Evolutionary conservation across 92 coral and sea anemone species (phyloP).

Genomic region (Epizoanthus scotinus): DNA sequence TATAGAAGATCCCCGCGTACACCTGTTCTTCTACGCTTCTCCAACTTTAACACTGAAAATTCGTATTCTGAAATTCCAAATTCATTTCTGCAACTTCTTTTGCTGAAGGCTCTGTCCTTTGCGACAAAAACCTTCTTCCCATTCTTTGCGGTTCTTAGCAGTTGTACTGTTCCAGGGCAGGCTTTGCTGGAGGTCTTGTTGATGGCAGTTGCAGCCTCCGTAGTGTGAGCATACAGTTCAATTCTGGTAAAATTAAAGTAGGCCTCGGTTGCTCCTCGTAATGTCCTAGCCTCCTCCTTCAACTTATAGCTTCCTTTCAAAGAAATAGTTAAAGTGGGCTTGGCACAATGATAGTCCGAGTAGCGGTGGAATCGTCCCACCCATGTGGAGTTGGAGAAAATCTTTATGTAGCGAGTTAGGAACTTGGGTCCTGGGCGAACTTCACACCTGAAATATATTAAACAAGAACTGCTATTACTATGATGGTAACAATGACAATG

Average conservation of each 20-base stretch:
- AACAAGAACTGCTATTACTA: background rate
- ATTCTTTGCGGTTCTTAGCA: constrained; percentile 40
- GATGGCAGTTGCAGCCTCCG: constrained; percentile 40
- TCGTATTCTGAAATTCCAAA: constrained; percentile 80
- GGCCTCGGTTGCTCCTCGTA: constrained; percentile 62
- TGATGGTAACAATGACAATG: background rate
- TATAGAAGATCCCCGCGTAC: constrained; percentile 54
- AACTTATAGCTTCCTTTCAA: constrained; percentile 62
- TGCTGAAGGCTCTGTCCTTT: constrained; percentile 59
- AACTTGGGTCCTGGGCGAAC: constrained; percentile 89
- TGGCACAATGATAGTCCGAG: constrained; percentile 67
- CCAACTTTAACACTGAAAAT: constrained; percentile 65
- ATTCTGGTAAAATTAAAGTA: constrained; percentile 67
- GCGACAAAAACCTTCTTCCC: constrained; percentile 43
- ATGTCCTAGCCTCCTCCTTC: constrained; percentile 5
- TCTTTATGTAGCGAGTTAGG: constrained; percentile 67
- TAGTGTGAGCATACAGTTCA: constrained; percentile 58
- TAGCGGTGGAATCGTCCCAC: constrained; percentile 71
- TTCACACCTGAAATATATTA: constrained; percentile 65
- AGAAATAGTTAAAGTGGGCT: constrained; percentile 66
- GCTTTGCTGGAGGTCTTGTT: constrained; percentile 49
- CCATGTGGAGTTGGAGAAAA: constrained; percentile 69
- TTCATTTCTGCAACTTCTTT: constrained; percentile 66
- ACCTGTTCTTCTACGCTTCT: constrained; percentile 48
- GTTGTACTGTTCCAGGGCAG: constrained; percentile 61